phyloP scores from a whole-genome alignment of 2,797 vertebrate species.

The Chiroxiphia lanceolata region DNA sequence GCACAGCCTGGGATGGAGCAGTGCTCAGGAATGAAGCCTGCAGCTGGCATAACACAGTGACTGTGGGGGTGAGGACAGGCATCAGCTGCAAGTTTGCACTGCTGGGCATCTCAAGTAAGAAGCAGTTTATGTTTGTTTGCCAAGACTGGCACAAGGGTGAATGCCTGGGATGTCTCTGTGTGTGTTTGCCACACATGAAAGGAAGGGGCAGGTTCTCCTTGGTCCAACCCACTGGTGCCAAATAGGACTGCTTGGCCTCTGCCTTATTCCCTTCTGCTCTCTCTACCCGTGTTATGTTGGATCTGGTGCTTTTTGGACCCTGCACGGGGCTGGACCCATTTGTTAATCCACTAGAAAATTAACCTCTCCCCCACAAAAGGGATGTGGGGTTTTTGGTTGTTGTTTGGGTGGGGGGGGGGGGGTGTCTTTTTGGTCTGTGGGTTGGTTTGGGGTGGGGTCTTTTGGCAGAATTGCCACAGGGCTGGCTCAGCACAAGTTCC shows the following conservation, averaged over 20 bases:
- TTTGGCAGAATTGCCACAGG: neutral
- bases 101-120: neutral
- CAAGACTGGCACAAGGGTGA: neutral
- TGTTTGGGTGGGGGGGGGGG: neutral
- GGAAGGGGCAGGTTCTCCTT: neutral
- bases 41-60: neutral
- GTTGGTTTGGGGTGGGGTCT: neutral
- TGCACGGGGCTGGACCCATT: neutral
- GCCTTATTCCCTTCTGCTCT: neutral
- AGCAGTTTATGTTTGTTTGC: neutral
- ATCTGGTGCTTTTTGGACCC: neutral
- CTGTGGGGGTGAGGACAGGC: neutral
- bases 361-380: neutral
- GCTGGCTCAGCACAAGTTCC: neutral
- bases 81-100: neutral
- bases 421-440: neutral
- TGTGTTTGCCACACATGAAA: neutral
- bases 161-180: neutral
- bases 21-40: neutral
- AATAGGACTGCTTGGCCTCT: neutral
- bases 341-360: neutral
- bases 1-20: neutral
- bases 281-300: accelerated
- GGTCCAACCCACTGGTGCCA: neutral
- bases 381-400: neutral